phyloP scores from a whole-genome alignment of 2,113 vertebrate genomes.

The Larimichthys polyactis region DNA sequence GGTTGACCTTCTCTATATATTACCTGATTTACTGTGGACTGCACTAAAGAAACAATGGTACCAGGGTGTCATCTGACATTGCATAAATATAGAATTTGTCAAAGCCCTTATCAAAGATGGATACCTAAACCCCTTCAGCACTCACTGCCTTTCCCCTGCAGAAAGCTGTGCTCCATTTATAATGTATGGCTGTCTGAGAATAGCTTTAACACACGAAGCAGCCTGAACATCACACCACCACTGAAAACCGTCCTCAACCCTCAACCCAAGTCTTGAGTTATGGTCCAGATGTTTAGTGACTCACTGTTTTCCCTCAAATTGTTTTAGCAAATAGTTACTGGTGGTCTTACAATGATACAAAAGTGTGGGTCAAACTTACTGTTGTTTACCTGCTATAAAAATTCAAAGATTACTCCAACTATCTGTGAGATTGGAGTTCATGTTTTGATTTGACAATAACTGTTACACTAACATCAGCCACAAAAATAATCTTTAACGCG shows the following conservation, averaged over 20 bases:
- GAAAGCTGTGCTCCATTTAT: constrained; percentile 79
- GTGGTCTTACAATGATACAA: background rate
- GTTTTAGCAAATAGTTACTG: background rate
- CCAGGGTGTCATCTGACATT: constrained; percentile 19
- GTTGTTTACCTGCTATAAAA: background rate
- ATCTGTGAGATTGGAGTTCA: background rate
- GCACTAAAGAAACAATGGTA: background rate
- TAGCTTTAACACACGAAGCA: constrained; percentile 67
- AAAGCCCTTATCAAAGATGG: constrained; percentile 73
- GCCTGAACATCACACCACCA: constrained; percentile 56
- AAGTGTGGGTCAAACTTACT: background rate
- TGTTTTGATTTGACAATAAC: background rate
- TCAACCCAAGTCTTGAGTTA: background rate
- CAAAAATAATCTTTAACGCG: background rate
- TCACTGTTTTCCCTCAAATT: constrained; percentile 20
- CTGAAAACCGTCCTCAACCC: constrained; percentile 43
- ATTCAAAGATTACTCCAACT: background rate
- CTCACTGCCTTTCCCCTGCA: constrained; percentile 50
- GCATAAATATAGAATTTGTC: constrained; percentile 66
- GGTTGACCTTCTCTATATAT: background rate
- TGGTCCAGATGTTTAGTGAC: constrained; percentile 22
- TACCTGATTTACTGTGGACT: background rate
- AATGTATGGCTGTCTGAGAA: constrained; percentile 83
- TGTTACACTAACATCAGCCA: too few relatives aligned
- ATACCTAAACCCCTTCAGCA: constrained; percentile 61